Evolutionary conservation across 2,113 vertebrate genomes (phyloP).

Genomic region (Chunga burmeisteri): DNA sequence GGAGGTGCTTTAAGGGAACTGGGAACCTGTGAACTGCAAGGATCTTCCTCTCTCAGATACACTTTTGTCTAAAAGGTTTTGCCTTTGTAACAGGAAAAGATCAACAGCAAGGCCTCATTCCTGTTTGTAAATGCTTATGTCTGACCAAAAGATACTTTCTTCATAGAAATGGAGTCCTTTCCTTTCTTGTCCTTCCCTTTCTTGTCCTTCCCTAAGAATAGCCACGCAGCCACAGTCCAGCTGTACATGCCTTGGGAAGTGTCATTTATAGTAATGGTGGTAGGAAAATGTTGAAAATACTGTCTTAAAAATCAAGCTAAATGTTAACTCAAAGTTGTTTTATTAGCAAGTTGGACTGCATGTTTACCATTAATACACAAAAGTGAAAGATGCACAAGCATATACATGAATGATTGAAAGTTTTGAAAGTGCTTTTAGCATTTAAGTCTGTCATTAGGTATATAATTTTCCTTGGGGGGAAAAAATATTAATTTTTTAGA

Average conservation of each 20-base stretch:
- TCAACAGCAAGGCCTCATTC: neutral
- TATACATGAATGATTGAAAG: neutral
- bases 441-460: neutral
- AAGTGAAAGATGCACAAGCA: neutral
- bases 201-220: neutral
- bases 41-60: neutral
- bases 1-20: neutral
- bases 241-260: neutral
- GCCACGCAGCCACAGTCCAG: neutral
- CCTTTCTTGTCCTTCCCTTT: neutral
- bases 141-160: neutral
- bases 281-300: neutral
- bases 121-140: neutral
- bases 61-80: neutral
- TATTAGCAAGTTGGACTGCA: neutral
- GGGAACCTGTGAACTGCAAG: neutral
- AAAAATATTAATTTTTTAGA: neutral
- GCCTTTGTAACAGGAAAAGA: neutral
- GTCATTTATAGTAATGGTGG: neutral
- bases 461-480: neutral
- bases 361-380: neutral
- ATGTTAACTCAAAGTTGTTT: neutral
- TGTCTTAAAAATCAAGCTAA: neutral
- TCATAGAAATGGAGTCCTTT: neutral
- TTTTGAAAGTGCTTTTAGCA: neutral